These are phyloP conservation scores for Cirrhinus molitorella DNA, from an alignment of 2,797 vertebrate species.

Conservation along the genomic window DNA sequence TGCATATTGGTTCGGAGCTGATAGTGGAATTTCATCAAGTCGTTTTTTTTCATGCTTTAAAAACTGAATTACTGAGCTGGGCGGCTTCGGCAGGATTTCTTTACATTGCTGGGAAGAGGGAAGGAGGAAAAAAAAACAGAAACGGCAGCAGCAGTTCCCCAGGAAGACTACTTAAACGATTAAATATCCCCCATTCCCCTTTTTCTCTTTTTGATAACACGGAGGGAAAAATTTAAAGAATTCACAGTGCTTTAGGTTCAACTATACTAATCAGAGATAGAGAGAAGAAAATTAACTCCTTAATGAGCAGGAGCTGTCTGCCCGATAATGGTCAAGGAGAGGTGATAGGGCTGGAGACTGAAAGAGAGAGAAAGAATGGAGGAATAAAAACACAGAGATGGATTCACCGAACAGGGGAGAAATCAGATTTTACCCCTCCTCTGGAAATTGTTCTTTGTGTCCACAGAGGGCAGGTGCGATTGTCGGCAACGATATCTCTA, in stretches of 20 bases:
- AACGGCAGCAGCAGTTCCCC: conserved; percentile 75
- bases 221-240: conserved; percentile 80
- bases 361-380: conserved; percentile 47
- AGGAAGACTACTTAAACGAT: conserved; percentile 84
- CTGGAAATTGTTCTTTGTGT: conserved; percentile 68
- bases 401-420: conserved; percentile 51
- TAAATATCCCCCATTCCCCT: conserved; percentile 83
- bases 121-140: conserved; percentile 67
- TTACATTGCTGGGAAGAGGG: conserved; percentile 83
- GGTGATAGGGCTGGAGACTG: conserved; percentile 62
- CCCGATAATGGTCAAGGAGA: conserved; percentile 77
- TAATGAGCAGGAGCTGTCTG: conserved; percentile 80
- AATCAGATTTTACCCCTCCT: conserved; percentile 59
- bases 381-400: conserved; percentile 51
- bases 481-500: conserved; percentile 63
- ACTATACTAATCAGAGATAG: conserved; percentile 79
- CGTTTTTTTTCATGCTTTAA: conserved; percentile 91
- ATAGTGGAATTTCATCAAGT: conserved; percentile 99
- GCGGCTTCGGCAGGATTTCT: conserved; percentile 83
- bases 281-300: conserved; percentile 81
- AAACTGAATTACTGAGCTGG: conserved; percentile 93
- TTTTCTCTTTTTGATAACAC: conserved; percentile 79
- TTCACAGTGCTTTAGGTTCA: conserved; percentile 82
- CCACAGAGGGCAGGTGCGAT: conserved; percentile 72
- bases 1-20: conserved; percentile 99